A percentile compares a stretch with the other conserved stretches of the same genome.
Evolutionary conservation across 2,888 invertebrate species (phyloP).

Genomic region (Choristoneura rosaceana): DNA sequence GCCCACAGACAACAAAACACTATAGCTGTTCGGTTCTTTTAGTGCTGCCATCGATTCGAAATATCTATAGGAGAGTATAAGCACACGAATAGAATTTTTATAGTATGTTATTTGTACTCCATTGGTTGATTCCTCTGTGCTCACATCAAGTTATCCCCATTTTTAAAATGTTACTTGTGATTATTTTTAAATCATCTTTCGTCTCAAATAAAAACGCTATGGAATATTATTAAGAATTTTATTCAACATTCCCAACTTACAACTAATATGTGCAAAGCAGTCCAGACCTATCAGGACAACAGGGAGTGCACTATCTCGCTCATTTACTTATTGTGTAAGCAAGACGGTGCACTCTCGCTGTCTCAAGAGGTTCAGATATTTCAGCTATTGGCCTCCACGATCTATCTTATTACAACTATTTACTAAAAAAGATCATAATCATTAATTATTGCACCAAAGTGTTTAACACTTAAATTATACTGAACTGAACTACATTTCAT

Average conservation of each 20-base stretch:
- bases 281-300: constrained; percentile 10
- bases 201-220: not conserved
- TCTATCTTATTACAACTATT: not conserved
- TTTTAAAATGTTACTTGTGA: too few relatives aligned
- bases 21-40: not conserved
- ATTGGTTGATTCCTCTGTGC: too few relatives aligned
- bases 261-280: constrained; percentile 31
- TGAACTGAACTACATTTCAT: not conserved
- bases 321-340: not conserved
- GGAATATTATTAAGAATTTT: constrained; percentile 25
- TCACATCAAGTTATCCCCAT: too few relatives aligned
- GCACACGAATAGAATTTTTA: not conserved
- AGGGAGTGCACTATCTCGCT: constrained; percentile 3
- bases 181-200: not conserved
- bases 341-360: not conserved
- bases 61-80: not conserved
- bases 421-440: not conserved
- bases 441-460: constrained; percentile 12
- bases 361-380: not conserved
- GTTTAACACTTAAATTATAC: constrained; percentile 18
- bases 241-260: constrained; percentile 34
- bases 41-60: not conserved
- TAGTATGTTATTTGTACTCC: too few relatives aligned
- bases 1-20: not conserved
- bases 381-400: not conserved